Evolutionary conservation across 2,888 invertebrate genomes (phyloP).

Genomic region (Clostera curtula): DNA sequence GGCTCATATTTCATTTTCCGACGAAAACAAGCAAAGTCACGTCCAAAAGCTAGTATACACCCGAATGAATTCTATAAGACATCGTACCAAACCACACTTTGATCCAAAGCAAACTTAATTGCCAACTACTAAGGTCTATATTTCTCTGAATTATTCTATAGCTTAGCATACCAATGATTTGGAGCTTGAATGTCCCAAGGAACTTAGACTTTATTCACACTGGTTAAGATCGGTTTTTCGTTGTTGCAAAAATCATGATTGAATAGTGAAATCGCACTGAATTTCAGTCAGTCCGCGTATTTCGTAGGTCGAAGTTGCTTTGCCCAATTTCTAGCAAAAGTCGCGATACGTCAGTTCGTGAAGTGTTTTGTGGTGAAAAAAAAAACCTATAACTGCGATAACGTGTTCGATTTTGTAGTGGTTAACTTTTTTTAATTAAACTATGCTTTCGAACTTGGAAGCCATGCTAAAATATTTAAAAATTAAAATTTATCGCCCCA

Average conservation of each 20-base stretch:
- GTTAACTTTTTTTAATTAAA: too few relatives aligned
- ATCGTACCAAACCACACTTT: conserved; percentile 8
- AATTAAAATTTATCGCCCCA: too few relatives aligned
- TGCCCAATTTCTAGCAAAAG: conserved; percentile 11
- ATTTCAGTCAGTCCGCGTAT: conserved; percentile 25
- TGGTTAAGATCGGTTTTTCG: neutral
- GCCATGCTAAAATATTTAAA: too few relatives aligned
- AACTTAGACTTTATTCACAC: conserved; percentile 1
- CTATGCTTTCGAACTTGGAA: too few relatives aligned
- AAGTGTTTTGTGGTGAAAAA: too few relatives aligned
- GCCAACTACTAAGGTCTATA: neutral
- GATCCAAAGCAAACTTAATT: neutral
- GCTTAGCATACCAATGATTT: conserved; percentile 8
- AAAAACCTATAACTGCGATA: too few relatives aligned
- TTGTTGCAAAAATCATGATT: conserved; percentile 2
- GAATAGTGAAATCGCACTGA: conserved; percentile 10
- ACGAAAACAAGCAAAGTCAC: conserved; percentile 7
- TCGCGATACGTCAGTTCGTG: conserved; percentile 7
- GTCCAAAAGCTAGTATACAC: conserved; percentile 8
- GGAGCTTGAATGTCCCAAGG: conserved; percentile 1
- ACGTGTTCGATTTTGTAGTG: too few relatives aligned
- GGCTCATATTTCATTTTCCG: neutral
- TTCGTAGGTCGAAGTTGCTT: conserved; percentile 25
- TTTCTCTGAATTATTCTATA: conserved; percentile 3
- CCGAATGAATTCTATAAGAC: conserved; percentile 9